Evolutionary conservation across 2,113 vertebrate species (phyloP).

Genomic region (Sorex araneus): DNA sequence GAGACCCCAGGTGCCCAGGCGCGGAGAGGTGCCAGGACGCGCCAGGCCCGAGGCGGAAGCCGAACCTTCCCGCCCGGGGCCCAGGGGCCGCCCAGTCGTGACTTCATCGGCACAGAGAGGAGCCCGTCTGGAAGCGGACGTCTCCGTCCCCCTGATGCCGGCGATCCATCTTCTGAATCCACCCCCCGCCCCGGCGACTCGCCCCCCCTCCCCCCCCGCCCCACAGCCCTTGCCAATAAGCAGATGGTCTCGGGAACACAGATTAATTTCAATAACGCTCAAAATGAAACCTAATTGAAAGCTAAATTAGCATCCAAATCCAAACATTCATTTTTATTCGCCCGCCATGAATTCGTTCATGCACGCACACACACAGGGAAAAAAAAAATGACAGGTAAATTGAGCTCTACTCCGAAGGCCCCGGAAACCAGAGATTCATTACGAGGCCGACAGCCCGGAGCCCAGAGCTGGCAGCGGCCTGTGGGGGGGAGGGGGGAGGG

Average conservation of each 20-base stretch:
- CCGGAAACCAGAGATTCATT: conserved; percentile 40
- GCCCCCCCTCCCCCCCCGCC: not conserved
- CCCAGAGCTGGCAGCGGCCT: not conserved
- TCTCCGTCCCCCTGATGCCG: conserved; percentile 70
- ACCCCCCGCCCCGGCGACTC: not conserved
- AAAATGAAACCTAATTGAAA: conserved; percentile 76
- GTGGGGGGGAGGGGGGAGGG: not conserved
- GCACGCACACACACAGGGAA: not conserved
- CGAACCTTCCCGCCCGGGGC: conserved; percentile 50
- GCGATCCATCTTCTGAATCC: conserved; percentile 75
- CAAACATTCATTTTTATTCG: conserved; percentile 83
- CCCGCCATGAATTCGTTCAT: conserved; percentile 74
- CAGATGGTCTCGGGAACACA: conserved; percentile 51
- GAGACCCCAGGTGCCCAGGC: not conserved
- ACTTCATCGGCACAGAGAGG: conserved; percentile 57
- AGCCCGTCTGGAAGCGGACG: conserved; percentile 61
- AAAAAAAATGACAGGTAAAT: conserved; percentile 70
- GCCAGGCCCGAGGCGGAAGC: conserved; percentile 27
- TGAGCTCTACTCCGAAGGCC: conserved; percentile 32
- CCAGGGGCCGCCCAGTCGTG: conserved; percentile 43
- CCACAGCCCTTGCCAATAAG: conserved; percentile 56
- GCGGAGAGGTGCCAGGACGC: conserved; percentile 5
- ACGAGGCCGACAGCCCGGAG: not conserved
- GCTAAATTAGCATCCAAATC: conserved; percentile 81
- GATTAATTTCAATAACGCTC: conserved; percentile 79